A percentile compares a stretch with the other conserved stretches of the same genome.
These are phyloP conservation scores for Philotrypesis tridentata DNA, from an alignment of 1,140 invertebrate genomes.

Conservation along the genomic window DNA sequence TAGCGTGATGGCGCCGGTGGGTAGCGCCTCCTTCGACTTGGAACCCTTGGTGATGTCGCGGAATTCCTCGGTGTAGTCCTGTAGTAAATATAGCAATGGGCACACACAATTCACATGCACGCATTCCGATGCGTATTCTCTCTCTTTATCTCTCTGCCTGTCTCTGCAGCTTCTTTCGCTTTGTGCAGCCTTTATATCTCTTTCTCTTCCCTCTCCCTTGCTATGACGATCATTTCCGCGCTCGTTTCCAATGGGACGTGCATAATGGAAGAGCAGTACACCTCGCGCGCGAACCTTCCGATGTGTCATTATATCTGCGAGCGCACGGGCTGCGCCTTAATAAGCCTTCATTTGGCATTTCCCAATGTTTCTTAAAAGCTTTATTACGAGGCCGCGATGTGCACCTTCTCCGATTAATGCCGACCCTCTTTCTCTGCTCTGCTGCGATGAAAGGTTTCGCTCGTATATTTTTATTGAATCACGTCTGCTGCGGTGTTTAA, in stretches of 20 bases:
- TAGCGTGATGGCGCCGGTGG: slow-evolving; percentile 93
- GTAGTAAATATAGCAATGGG: slow-evolving; percentile 73
- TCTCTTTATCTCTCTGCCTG: background rate
- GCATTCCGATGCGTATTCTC: slow-evolving; percentile 62
- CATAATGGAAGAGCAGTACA: slow-evolving; percentile 12
- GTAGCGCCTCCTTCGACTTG: slow-evolving; percentile 91
- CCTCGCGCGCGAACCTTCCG: background rate
- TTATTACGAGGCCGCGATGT: background rate
- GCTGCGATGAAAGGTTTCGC: too few species aligned
- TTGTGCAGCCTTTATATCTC: background rate
- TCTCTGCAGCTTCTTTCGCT: background rate
- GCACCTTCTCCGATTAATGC: too few species aligned
- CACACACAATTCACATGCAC: slow-evolving; percentile 70
- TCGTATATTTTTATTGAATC: background rate
- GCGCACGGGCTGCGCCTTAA: background rate
- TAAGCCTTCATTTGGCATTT: background rate
- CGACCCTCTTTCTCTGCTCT: too few species aligned
- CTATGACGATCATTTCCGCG: background rate
- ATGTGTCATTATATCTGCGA: slow-evolving; percentile 9
- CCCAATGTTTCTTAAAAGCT: background rate
- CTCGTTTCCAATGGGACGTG: slow-evolving; percentile 20
- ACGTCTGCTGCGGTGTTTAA: background rate
- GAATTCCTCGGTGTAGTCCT: slow-evolving; percentile 98
- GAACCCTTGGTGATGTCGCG: slow-evolving; percentile 94
- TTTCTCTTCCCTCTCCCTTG: background rate